A percentile compares a stretch with the other conserved stretches of the same genome.
phyloP scores from a whole-genome alignment of 2,113 vertebrate species.

The Tapirus terrestris region DNA sequence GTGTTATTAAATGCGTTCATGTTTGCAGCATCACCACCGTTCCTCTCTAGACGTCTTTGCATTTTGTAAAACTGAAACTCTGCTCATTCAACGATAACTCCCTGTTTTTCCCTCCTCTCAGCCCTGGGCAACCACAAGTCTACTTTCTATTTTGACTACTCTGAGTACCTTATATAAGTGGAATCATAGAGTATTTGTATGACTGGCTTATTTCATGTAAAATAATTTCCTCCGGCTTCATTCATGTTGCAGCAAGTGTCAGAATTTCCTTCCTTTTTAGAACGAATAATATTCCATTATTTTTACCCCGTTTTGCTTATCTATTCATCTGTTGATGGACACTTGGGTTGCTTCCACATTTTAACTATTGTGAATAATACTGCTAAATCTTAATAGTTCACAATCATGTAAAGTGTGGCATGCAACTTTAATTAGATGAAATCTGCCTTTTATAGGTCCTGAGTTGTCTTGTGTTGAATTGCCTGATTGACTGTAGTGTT shows the following conservation, averaged over 20 bases:
- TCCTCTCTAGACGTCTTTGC: not conserved
- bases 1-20: not conserved
- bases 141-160: not conserved
- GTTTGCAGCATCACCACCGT: not conserved
- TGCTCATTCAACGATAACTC: not conserved
- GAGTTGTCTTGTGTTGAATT: not conserved
- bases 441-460: not conserved
- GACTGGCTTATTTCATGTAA: not conserved
- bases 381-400: not conserved
- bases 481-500: not conserved
- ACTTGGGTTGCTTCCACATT: not conserved
- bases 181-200: not conserved
- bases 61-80: not conserved
- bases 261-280: not conserved
- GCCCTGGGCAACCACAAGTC: not conserved
- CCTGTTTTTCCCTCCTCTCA: not conserved
- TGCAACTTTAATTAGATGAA: not conserved
- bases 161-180: not conserved
- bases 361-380: not conserved
- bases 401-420: not conserved
- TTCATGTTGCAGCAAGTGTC: not conserved
- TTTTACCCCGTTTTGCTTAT: not conserved
- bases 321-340: not conserved
- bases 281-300: not conserved
- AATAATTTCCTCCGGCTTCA: not conserved